Base-by-base conservation (phyloP, 2,888 invertebrate genomes). In the Aspidiotus destructor region DNA sequence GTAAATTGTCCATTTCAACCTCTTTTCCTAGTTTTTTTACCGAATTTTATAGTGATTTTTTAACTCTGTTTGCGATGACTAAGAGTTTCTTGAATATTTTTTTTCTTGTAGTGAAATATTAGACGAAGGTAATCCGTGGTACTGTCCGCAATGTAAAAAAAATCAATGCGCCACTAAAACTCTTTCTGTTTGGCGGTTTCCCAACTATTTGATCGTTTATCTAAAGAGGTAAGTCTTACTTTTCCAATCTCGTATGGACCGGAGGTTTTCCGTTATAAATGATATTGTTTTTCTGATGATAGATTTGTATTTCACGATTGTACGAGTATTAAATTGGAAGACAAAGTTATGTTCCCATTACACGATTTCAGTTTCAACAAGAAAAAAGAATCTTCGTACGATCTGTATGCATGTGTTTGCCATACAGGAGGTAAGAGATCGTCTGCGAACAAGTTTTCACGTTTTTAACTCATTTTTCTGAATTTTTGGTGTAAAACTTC, bases 51-150 rank as follows among this genome's bases (percentile, higher is more conserved):
- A 40, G 28, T 52, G 52, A 52, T 16, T 62, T 17, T 57, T 57
- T 2, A 11, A 11, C 7, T 48, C n/a, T 7, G 10, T 15, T 55
- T 28, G 28, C 28, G 28, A 28, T 28, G 28, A 28, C 16, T 57
- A 44, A n/a, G 13, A 41, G 54, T 68, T 40, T 69, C 16, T 10
- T 60, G 52, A 62, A 55, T 15, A 55, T 54, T 70, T 17, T 17
- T 61, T 13, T 63, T 61, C n/a, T 76, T 76, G 41, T 75, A 85
- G 84, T 75, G 85, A 85, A 76, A 79, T 79, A 55, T 76, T 85
- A 73, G 85, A 85, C 75, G 83, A 83, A 73, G 81, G 83, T 73
- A 85, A 85, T 76, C 84, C 84, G 6, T 85, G 85, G 85, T 84
- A 79, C 76, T 85, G 85, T 76, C 84, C 84, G 2, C 78, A 79